Conservation (phyloP, 2,888 invertebrate genomes). For the Xestia c-nigrum region DNA sequence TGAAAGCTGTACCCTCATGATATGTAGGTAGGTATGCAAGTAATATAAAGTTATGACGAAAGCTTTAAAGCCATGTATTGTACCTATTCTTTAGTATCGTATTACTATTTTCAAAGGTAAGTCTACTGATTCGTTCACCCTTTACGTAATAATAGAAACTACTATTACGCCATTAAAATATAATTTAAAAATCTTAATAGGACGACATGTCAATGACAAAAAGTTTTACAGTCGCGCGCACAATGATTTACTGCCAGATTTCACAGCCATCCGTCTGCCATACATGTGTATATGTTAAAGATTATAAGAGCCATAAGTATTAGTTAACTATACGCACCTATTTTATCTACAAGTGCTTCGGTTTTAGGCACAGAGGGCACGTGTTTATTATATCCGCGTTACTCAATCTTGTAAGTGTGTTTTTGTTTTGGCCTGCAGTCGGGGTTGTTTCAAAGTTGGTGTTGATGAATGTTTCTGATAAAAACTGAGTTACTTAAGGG, state of each 20-base stretch:
- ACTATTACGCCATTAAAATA: slow-evolving; percentile 58
- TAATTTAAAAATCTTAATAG: slow-evolving; percentile 63
- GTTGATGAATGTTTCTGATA: slow-evolving; percentile 33
- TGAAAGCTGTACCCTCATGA: neutral
- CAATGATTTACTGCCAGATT: slow-evolving; percentile 85
- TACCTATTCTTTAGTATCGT: neutral
- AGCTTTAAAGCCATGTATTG: neutral
- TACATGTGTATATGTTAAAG: slow-evolving; percentile 69
- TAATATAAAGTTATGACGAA: neutral
- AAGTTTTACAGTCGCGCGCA: slow-evolving; percentile 82
- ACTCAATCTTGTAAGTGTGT: slow-evolving; percentile 59
- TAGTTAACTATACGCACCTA: slow-evolving; percentile 63
- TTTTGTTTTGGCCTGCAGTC: slow-evolving; percentile 49
- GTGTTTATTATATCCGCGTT: slow-evolving; percentile 68
- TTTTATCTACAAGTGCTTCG: slow-evolving; percentile 63
- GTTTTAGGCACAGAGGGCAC: slow-evolving; percentile 63
- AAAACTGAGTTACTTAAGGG: neutral
- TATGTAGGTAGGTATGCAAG: neutral
- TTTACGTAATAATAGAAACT: slow-evolving; percentile 43
- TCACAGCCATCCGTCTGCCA: slow-evolving; percentile 76
- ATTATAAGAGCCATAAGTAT: slow-evolving; percentile 66
- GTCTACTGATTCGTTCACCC: slow-evolving; percentile 25
- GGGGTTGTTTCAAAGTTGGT: slow-evolving; percentile 45
- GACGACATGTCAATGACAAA: slow-evolving; percentile 77
- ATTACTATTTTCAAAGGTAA: neutral